Evolutionary conservation across 2,888 invertebrate genomes (phyloP), one percentile per base, ranked within the genome.

Genomic region (Macrosiphum euphorbiae): DNA sequence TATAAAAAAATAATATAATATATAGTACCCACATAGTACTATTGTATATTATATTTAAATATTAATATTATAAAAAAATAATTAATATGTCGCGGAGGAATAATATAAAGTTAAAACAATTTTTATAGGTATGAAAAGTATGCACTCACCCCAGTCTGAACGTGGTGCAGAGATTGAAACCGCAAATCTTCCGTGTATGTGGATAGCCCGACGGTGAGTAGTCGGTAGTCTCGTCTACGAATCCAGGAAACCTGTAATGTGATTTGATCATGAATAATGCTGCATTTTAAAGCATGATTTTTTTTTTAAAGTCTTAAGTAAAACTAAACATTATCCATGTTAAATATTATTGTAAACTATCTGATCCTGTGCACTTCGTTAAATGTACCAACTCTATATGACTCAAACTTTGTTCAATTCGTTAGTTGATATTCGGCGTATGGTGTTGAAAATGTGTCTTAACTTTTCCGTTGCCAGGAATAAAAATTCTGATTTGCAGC

Each of bases 171-270:
- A 89, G 98, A 98, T 95, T 98, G 98, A 96, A 98, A 98, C 95
- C 98, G 97, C 95, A 98, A 98, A 95, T 98, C 98, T 95, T 98
- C 98, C 95, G 98, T 98, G 96, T 98, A 98, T 5, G 98, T 98
- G 87, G 98, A 98, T 95, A 98, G 96, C 11, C 98, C 98, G 92
- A 98, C 98, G 94, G 98, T 98, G 94, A 98, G 96, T 94, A 98
- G 96, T 92, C 97, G 97, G 95, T 97, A 97, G 96, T 97, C 97
- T 95, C 97, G 96, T 95, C 97, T 96, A 95, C 97, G 96, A 95
- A 97, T 97, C 97, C 97, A 97, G 86, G 97, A 97, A n/a, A 97
- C 97, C 97, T 97, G 44, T 16, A 89, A 89, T 16, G 11, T 35
- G 11, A 88, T 78, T 78, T 7, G 35, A 52, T 2, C 26, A 52